These are phyloP conservation scores for Drosophila carrolli DNA, from an alignment of 1,140 invertebrate genomes.

Conservation along the genomic window DNA sequence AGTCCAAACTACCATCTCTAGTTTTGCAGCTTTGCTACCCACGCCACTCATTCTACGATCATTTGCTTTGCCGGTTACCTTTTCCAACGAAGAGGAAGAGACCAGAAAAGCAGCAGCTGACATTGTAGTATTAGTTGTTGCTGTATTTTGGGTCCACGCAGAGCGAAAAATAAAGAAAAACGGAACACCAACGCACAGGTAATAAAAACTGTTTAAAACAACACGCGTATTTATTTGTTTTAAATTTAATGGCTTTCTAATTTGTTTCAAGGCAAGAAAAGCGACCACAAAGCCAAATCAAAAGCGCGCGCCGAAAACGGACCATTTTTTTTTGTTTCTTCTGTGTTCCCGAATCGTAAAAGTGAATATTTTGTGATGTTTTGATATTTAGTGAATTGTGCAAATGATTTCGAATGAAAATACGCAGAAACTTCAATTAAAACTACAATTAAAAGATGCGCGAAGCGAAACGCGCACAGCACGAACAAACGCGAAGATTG, in stretches of 20 bases:
- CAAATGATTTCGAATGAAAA: conserved; percentile 31
- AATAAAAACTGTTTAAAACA: conserved; percentile 81
- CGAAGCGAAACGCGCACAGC: conserved; percentile 34
- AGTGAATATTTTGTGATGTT: conserved; percentile 26
- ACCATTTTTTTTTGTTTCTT: conserved; percentile 48
- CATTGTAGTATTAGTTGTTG: conserved; percentile 26
- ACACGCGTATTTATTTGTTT: conserved; percentile 77
- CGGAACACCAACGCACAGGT: conserved; percentile 65
- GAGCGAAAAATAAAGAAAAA: not conserved
- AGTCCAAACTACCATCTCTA: not conserved
- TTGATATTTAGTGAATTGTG: conserved; percentile 11
- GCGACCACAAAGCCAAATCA: conserved; percentile 52
- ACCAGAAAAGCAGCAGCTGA: conserved; percentile 19
- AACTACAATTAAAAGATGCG: conserved; percentile 8
- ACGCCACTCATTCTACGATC: conserved; percentile 25
- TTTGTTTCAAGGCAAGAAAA: conserved; percentile 68
- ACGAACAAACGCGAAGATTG: conserved; percentile 33
- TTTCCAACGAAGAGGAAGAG: conserved; percentile 4
- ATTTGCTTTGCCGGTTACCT: conserved; percentile 30
- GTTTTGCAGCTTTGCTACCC: not conserved
- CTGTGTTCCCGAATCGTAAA: conserved; percentile 38
- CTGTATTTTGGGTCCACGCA: conserved; percentile 14
- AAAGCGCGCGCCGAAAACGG: conserved; percentile 32
- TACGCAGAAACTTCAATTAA: conserved; percentile 35
- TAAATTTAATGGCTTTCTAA: conserved; percentile 74